Evolutionary conservation across 2,113 vertebrate genomes (phyloP).

Genomic region (Epinephelus cyanopodus): DNA sequence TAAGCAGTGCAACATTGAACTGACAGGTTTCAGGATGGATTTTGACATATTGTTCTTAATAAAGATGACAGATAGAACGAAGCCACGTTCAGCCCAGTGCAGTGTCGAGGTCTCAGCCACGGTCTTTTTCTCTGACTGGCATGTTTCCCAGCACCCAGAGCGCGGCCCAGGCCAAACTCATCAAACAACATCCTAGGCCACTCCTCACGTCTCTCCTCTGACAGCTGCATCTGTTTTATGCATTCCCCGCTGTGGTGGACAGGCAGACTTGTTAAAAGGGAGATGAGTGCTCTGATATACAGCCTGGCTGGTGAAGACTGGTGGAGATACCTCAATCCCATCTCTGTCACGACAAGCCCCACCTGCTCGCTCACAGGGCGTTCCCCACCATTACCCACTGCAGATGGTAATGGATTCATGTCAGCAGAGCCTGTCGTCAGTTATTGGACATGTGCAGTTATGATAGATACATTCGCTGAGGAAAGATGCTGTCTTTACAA

Average conservation of each 20-base stretch:
- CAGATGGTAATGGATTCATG: conserved; percentile 50
- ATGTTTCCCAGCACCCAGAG: conserved; percentile 43
- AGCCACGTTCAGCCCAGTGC: not conserved
- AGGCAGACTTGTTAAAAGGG: conserved; percentile 71
- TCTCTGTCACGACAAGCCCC: conserved; percentile 50
- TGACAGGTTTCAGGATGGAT: not conserved
- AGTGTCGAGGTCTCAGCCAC: conserved; percentile 15
- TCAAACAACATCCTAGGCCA: conserved; percentile 54
- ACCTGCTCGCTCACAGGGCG: conserved; percentile 53
- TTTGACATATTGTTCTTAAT: conserved; percentile 6
- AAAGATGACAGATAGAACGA: conserved; percentile 32
- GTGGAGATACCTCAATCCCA: conserved; percentile 57
- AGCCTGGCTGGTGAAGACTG: conserved; percentile 62
- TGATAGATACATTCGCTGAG: not conserved
- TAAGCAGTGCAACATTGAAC: conserved; percentile 1
- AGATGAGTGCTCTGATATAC: conserved; percentile 75
- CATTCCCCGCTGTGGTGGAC: conserved; percentile 68
- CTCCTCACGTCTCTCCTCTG: conserved; percentile 52
- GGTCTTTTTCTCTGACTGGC: conserved; percentile 34
- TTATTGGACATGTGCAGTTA: not conserved
- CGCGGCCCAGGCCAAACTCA: conserved; percentile 40
- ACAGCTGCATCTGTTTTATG: conserved; percentile 80
- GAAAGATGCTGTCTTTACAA: conserved; percentile 15
- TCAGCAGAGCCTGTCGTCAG: conserved; percentile 25
- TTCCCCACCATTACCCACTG: conserved; percentile 42